Evolutionary conservation across 2,888 invertebrate genomes (phyloP), one percentile per base, ranked within the genome.

Genomic region (Sturmia bella): DNA sequence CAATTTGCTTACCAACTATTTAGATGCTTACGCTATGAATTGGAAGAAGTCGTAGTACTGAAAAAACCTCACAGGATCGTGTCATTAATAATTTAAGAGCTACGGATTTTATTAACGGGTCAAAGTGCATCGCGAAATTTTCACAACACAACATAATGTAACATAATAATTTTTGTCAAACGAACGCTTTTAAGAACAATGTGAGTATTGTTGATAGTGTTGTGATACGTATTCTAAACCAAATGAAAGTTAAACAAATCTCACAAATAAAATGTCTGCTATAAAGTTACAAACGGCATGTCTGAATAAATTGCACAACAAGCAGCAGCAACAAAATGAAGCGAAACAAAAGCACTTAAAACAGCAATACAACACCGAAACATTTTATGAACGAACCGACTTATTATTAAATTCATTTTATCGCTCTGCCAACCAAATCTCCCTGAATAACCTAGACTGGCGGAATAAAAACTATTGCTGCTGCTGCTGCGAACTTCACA

Each of bases 241-340:
- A 48, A 19, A 43, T 21, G 7, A 41, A 24, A 39, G 7, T 37
- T 32, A 48, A 19, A 54, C 32, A 4, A 45, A n/a, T n/a, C n/a
- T n/a, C n/a, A n/a, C n/a, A n/a, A 32, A 75, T 83, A 85, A 85
- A 85, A 88, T 88, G 88, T 85, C 86, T 80, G 84, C 85, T 73
- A 85, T 88, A 84, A 88, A 86, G 85, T 83, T 85, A 85, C 84
- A 83, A 70, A 85, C 84, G 87, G 85, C 85, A 85, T 85, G 85
- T 84, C 85, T 83, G 82, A 81, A 83, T 83, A 84, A 85, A 84
- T 86, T 83, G 79, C 82, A 83, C 76, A 73, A 80, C 21, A 80
- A 73, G 17, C 68, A 59, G 15, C 79, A 73, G 13, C 77, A 75
- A 48, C 76, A 56, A 32, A 32, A 32, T 32, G 3, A 74, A 61